These are phyloP conservation scores for Euthynnus affinis DNA, from an alignment of 2,797 vertebrate species.

Conservation along the genomic window DNA sequence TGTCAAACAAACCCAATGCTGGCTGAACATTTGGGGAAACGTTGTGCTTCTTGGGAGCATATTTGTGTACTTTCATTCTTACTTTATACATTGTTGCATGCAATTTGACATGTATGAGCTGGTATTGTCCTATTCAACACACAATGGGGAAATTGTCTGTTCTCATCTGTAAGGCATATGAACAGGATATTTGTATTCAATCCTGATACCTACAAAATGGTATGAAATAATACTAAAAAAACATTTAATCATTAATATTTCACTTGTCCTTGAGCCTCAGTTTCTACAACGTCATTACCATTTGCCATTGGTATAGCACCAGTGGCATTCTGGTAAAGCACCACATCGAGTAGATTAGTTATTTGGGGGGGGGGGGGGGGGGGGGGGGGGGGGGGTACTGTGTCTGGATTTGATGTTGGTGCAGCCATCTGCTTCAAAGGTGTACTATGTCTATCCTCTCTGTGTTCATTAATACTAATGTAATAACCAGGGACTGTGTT, in stretches of 20 bases:
- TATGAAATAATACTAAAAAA: neutral
- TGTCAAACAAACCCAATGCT: constrained; percentile 12
- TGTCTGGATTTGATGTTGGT: constrained; percentile 48
- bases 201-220: neutral
- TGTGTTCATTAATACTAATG: constrained; percentile 67
- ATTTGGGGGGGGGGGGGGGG: too few species aligned
- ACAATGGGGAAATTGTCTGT: neutral
- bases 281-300: neutral
- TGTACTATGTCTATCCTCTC: constrained; percentile 52
- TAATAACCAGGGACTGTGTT: constrained; percentile 59
- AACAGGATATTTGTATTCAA: neutral
- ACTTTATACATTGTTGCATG: neutral
- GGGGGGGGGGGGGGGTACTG: too few species aligned
- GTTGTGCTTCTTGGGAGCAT: neutral
- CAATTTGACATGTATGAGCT: too few species aligned
- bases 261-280: neutral
- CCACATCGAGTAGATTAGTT: constrained; percentile 37
- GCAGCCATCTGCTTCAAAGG: constrained; percentile 70
- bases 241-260: neutral
- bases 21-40: neutral
- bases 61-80: neutral
- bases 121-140: neutral
- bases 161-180: neutral
- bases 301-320: constrained; percentile 10
- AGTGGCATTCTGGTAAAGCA: constrained; percentile 23